A percentile compares a stretch with the other conserved stretches of the same genome.
Evolutionary conservation across 2,113 vertebrate species (phyloP).

Genomic region (Bufo bufo): DNA sequence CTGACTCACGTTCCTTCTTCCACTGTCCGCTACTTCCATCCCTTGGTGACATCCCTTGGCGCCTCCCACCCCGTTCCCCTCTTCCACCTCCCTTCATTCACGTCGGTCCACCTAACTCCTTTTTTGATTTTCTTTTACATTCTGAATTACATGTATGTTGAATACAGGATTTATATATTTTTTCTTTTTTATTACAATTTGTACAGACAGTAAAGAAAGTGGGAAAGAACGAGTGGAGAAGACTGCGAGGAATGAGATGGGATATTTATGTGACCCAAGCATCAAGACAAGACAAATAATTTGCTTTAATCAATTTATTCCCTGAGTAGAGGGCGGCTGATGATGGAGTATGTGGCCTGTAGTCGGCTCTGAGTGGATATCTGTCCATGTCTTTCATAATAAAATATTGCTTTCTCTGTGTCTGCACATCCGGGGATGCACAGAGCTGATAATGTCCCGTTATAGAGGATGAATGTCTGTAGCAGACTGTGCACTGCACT

Average conservation of each 20-base stretch:
- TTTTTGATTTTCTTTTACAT: too few species aligned
- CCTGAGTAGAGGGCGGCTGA: constrained; percentile 64
- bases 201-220: background rate
- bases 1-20: too few species aligned
- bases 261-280: constrained; percentile 57
- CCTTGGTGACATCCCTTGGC: too few species aligned
- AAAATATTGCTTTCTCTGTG: constrained; percentile 65
- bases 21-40: too few species aligned
- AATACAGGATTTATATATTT: background rate
- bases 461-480: constrained; percentile 69
- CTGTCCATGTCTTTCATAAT: constrained; percentile 58
- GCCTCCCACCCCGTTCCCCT: too few species aligned
- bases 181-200: background rate
- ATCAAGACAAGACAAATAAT: constrained; percentile 64
- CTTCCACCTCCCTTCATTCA: too few species aligned
- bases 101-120: too few species aligned
- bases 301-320: constrained; percentile 70
- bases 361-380: constrained; percentile 62
- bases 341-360: constrained; percentile 67
- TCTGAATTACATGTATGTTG: too few species aligned
- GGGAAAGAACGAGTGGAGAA: background rate
- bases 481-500: constrained; percentile 37
- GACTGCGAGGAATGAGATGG: constrained; percentile 10
- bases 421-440: constrained; percentile 67
- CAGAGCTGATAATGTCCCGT: constrained; percentile 61